Evolutionary conservation across 2,888 invertebrate genomes (phyloP).

Genomic region (Drosophila macrothrix): DNA sequence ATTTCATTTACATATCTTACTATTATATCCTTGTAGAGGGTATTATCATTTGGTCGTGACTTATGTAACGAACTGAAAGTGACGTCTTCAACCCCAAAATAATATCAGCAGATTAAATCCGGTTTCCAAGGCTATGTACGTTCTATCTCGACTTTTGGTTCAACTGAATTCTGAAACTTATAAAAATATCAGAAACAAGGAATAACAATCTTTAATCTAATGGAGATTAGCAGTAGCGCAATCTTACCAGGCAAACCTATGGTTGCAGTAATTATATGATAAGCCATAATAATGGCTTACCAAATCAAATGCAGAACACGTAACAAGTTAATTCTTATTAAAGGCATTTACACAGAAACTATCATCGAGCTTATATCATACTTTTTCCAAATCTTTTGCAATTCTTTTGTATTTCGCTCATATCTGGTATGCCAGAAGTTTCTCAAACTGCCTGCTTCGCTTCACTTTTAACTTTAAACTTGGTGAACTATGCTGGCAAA

Average conservation of each 20-base stretch:
- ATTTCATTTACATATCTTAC: too few species aligned
- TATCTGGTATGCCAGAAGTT: background rate
- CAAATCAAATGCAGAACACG: background rate
- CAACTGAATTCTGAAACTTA: background rate
- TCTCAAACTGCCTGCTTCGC: background rate
- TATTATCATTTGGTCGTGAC: too few species aligned
- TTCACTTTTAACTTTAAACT: background rate
- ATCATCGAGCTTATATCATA: background rate
- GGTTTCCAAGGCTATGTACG: background rate
- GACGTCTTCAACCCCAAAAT: background rate
- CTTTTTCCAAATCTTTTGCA: background rate
- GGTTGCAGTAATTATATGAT: background rate
- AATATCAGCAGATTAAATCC: background rate
- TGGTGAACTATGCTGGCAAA: constrained; percentile 9
- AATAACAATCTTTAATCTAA: background rate
- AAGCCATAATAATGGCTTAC: background rate
- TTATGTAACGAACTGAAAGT: too few species aligned
- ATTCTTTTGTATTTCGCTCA: background rate
- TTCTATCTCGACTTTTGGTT: background rate
- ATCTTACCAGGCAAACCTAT: background rate
- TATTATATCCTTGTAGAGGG: too few species aligned
- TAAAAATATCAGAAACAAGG: background rate
- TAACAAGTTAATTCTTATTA: background rate
- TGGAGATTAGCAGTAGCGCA: background rate
- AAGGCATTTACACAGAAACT: background rate